These are phyloP conservation scores for Chaetogeoica ovagalla DNA, from an alignment of 2,888 invertebrate species.

Conservation along the genomic window DNA sequence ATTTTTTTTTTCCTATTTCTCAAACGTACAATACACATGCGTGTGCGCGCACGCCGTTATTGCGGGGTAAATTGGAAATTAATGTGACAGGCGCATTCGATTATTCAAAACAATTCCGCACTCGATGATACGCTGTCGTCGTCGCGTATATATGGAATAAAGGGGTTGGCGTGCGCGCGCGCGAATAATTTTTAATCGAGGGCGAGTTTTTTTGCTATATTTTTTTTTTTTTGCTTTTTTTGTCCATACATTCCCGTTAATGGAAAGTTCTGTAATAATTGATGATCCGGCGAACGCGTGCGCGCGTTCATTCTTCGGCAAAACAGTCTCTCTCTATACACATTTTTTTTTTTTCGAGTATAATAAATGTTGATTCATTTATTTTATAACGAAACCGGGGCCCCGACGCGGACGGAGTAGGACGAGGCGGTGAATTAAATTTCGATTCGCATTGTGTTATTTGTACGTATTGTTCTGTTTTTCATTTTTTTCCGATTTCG, in stretches of 20 bases:
- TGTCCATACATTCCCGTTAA: constrained; percentile 34
- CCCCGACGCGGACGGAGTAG: not conserved
- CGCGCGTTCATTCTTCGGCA: not conserved
- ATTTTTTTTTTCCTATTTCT: not conserved
- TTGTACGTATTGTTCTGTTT: not conserved
- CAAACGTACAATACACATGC: too few relatives aligned
- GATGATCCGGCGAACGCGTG: constrained; percentile 34
- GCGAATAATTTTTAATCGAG: constrained; percentile 45
- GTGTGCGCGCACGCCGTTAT: not conserved
- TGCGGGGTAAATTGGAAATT: constrained; percentile 28
- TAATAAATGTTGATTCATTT: constrained; percentile 35
- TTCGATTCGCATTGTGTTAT: not conserved
- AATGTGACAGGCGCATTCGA: constrained; percentile 18
- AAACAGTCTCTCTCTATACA: not conserved
- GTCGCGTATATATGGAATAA: not conserved
- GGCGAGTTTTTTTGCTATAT: constrained; percentile 16
- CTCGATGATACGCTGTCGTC: constrained; percentile 33
- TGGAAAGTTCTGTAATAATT: constrained; percentile 51
- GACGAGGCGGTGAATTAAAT: not conserved
- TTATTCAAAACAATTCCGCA: constrained; percentile 46
- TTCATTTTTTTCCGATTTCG: not conserved
- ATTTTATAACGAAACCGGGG: not conserved
- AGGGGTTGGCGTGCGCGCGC: constrained; percentile 10
- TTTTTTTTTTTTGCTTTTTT: constrained; percentile 9
- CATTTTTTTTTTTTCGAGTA: not conserved